Evolutionary conservation across 2,888 invertebrate genomes (phyloP).

Genomic region (Epistrophella euchroma): DNA sequence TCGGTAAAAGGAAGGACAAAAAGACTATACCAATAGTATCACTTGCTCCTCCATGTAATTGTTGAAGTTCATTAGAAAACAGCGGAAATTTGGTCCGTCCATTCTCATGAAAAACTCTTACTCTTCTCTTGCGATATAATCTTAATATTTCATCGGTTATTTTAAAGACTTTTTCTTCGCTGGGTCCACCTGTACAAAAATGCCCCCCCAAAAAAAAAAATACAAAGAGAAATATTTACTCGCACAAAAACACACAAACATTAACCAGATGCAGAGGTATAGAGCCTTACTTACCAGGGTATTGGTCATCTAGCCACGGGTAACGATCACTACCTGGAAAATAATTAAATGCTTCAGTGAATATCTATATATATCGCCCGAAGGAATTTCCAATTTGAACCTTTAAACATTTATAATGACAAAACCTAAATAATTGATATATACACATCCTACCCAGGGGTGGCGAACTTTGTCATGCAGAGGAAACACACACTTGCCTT

Average conservation of each 20-base stretch:
- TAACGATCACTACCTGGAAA: conserved; percentile 63
- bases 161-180: conserved; percentile 80
- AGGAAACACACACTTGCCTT: conserved; percentile 16
- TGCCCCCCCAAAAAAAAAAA: not conserved
- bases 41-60: conserved; percentile 79
- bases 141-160: conserved; percentile 81
- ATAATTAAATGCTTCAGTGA: conserved; percentile 67
- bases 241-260: not conserved
- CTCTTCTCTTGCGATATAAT: conserved; percentile 80
- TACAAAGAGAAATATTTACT: not conserved
- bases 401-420: conserved; percentile 68
- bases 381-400: conserved; percentile 50
- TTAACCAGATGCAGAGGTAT: not conserved
- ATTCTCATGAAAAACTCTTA: conserved; percentile 80
- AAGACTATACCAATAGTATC: conserved; percentile 80
- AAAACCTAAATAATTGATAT: conserved; percentile 69
- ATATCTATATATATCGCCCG: conserved; percentile 21
- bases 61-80: conserved; percentile 80
- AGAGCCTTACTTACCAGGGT: conserved; percentile 62
- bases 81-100: conserved; percentile 80
- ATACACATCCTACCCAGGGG: conserved; percentile 11
- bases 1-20: not conserved
- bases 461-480: conserved; percentile 33
- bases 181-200: conserved; percentile 78
- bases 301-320: conserved; percentile 77